These are phyloP conservation scores for Xenopus borealis DNA, from an alignment of 2,113 vertebrate genomes.

Conservation along the genomic window DNA sequence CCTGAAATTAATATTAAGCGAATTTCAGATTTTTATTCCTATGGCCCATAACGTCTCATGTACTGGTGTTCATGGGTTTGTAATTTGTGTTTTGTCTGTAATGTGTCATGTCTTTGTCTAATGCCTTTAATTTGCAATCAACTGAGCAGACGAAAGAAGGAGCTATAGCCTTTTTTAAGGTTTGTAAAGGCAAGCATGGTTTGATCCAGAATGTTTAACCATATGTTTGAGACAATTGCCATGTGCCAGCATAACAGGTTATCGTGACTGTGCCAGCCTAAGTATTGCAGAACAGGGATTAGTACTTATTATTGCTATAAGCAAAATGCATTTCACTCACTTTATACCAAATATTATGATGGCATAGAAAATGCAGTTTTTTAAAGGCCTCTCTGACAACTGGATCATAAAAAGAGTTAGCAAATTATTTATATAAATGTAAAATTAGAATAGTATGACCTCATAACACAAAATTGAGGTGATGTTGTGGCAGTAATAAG, in stretches of 20 bases:
- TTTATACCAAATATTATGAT: too few species aligned
- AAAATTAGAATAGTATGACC: too few species aligned
- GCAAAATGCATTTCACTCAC: too few species aligned
- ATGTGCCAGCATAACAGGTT: slow-evolving; percentile 22
- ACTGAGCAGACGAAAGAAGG: slow-evolving; percentile 90
- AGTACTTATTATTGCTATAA: too few species aligned
- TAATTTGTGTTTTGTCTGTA: slow-evolving; percentile 73
- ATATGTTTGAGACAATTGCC: not conserved
- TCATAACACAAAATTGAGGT: too few species aligned
- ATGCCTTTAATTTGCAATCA: slow-evolving; percentile 66
- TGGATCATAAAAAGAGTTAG: too few species aligned
- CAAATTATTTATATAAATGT: too few species aligned
- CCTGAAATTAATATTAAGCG: too few species aligned
- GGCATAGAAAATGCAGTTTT: too few species aligned
- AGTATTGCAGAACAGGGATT: not conserved
- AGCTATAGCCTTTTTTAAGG: slow-evolving; percentile 97
- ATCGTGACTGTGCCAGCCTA: slow-evolving; percentile 30
- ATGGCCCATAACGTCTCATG: slow-evolving; percentile 29
- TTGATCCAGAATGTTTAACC: slow-evolving; percentile 50
- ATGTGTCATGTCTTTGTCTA: slow-evolving; percentile 77
- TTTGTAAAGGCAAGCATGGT: slow-evolving; percentile 78
- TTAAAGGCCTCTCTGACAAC: too few species aligned
- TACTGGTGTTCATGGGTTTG: slow-evolving; percentile 45
- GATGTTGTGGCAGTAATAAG: too few species aligned
- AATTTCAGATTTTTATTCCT: too few species aligned